These are phyloP conservation scores for Brachionichthys hirsutus DNA, from an alignment of 2,113 vertebrate genomes.

Conservation along the genomic window DNA sequence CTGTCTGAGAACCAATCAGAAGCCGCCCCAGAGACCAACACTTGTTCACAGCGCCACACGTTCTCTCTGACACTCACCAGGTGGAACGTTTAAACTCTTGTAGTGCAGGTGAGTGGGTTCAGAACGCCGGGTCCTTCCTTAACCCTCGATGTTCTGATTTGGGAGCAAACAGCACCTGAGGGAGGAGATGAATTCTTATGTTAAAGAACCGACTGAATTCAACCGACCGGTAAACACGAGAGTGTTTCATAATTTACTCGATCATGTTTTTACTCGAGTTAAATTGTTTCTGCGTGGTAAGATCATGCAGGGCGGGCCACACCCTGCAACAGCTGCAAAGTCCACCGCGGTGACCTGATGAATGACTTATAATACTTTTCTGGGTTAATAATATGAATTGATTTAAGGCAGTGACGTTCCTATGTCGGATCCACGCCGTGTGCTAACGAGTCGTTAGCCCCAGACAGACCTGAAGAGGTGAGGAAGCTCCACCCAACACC, in stretches of 20 bases:
- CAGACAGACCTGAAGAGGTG: constrained; percentile 28
- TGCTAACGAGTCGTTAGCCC: constrained; percentile 21
- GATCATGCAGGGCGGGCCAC: too few relatives aligned
- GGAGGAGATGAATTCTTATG: background rate
- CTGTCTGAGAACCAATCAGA: too few relatives aligned
- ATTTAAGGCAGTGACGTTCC: background rate
- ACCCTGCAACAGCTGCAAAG: too few relatives aligned
- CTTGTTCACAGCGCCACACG: background rate
- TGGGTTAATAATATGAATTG: background rate
- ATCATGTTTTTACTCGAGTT: too few relatives aligned
- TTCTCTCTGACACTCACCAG: constrained; percentile 32
- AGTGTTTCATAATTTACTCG: background rate
- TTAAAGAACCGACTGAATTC: background rate
- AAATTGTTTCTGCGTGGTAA: too few relatives aligned
- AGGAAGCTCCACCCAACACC: constrained; percentile 16
- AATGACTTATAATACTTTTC: background rate
- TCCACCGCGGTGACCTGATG: too few relatives aligned
- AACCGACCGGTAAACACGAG: background rate
- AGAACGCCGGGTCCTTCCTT: background rate
- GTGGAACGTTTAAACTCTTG: constrained; percentile 10
- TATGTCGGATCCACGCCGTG: constrained; percentile 7
- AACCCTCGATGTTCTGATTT: background rate
- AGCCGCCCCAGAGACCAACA: too few relatives aligned
- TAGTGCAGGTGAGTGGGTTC: constrained; percentile 14
- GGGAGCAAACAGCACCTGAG: constrained; percentile 15